Conservation (phyloP, 1,140 invertebrate species). For the Brevipalpus yothersi region DNA sequence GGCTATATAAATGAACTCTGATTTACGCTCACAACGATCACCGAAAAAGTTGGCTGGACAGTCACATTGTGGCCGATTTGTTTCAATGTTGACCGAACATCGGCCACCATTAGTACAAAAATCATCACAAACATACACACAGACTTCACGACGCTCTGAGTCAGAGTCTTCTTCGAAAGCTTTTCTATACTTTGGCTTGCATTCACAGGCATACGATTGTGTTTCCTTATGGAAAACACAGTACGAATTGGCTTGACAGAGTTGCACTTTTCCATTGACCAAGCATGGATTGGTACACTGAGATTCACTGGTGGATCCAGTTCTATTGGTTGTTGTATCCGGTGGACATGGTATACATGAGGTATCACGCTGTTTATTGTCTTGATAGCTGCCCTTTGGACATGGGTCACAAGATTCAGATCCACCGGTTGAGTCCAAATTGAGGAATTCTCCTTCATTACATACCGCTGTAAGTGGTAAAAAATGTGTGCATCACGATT, state of each 20-base stretch:
- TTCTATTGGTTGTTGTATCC: slow-evolving; percentile 65
- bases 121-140: slow-evolving; percentile 45
- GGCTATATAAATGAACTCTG: slow-evolving; percentile 78
- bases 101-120: slow-evolving; percentile 75
- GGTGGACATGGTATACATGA: slow-evolving; percentile 63
- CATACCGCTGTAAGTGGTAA: slow-evolving; percentile 19
- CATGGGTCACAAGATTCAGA: slow-evolving; percentile 41
- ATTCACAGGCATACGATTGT: slow-evolving; percentile 65
- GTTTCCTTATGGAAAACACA: slow-evolving; percentile 64
- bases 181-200: slow-evolving; percentile 76
- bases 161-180: slow-evolving; percentile 13
- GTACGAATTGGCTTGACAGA: slow-evolving; percentile 65
- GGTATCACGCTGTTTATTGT: slow-evolving; percentile 55
- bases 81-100: slow-evolving; percentile 38
- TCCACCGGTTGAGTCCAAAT: slow-evolving; percentile 41
- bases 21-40: slow-evolving; percentile 64
- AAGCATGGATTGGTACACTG: slow-evolving; percentile 79
- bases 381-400: slow-evolving; percentile 74
- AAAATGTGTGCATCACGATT: neutral
- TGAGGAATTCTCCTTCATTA: slow-evolving; percentile 45
- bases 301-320: slow-evolving; percentile 44
- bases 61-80: slow-evolving; percentile 40
- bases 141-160: neutral
- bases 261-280: slow-evolving; percentile 50
- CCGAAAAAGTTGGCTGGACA: slow-evolving; percentile 77